Evolutionary conservation across 2,113 vertebrate genomes (phyloP), one percentile per base, ranked within the genome.

Genomic region (Daubentonia madagascariensis): DNA sequence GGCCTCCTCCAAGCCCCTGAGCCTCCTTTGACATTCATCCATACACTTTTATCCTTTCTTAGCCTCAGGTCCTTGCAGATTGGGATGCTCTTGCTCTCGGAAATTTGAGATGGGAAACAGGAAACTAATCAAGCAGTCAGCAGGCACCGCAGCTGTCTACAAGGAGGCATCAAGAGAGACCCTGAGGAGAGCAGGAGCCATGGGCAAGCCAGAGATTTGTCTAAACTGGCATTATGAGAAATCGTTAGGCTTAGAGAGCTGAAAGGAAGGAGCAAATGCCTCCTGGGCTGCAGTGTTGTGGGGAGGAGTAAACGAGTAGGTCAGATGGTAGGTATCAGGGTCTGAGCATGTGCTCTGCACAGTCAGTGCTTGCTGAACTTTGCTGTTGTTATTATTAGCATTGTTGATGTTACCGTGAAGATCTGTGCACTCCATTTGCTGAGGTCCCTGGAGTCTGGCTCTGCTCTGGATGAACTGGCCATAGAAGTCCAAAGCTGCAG

Each of bases 241-340:
- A 0, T 22, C 54, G 16, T 23, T 8, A 67, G 57, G 50, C 1
- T 0, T 1, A 2, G 8, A 23, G 76, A 6, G 63, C 28, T 11
- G 20, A 43, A 0, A 13, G 12, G 45, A 37, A 35, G 63, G 83
- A 8, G 5, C 28, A 61, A 12, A 8, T 17, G 89, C 22, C 35
- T 17, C 17, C n/a, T 0, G 0, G 18, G 87, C 35, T 68, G 48
- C 8, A 35, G 84, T 28, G 43, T 17, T 30, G 50, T 3, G 10
- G 20, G 3, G 13, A 78, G 89, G 45, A 54, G 45, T 3, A 16
- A 28, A 16, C 11, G 20, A n/a, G 16, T 4, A 48, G 8, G 10
- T 6, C 45, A 40, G 68, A 50, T 0, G 35, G 18, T 45, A 32
- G 3, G 28, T 1, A 37, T 11, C 50, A 70, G 40, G 37, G 35